Conservation (phyloP, 2,888 invertebrate genomes). For the Acrobasis consociella region DNA sequence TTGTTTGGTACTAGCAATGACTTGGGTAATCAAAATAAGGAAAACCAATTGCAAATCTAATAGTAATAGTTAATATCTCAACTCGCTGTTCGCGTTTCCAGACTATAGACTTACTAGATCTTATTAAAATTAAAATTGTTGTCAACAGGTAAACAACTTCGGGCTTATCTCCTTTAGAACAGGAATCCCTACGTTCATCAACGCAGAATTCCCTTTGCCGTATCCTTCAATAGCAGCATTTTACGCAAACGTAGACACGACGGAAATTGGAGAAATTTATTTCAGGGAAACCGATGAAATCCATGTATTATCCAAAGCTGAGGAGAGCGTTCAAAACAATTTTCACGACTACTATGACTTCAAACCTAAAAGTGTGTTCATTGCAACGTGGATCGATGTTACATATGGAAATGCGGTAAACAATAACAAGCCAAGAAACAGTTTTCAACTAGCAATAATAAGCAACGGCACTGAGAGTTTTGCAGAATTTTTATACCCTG, state of each 20-base stretch:
- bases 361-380: constrained; percentile 89
- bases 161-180: constrained; percentile 94
- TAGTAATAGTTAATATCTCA: constrained; percentile 32
- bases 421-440: constrained; percentile 90
- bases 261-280: constrained; percentile 87
- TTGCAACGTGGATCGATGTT: constrained; percentile 96
- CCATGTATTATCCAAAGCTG: constrained; percentile 85
- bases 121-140: constrained; percentile 18
- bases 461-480: constrained; percentile 91
- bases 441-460: constrained; percentile 88
- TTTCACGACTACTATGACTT: constrained; percentile 89
- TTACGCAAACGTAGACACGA: constrained; percentile 95
- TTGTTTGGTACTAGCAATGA: too few relatives aligned
- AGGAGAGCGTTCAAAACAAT: constrained; percentile 86
- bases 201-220: constrained; percentile 94
- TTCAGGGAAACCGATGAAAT: constrained; percentile 87
- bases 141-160: constrained; percentile 92
- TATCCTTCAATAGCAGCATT: constrained; percentile 95
- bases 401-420: constrained; percentile 86
- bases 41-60: constrained; percentile 1
- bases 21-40: too few relatives aligned
- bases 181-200: constrained; percentile 93
- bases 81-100: constrained; percentile 23
- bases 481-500: constrained; percentile 93
- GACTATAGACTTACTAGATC: constrained; percentile 11